Conservation (phyloP, 2,113 vertebrate genomes). For the human region GRCh38 chr20:60779001-60779500, state of each 20-base stretch:
- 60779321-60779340: no score
- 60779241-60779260: no score
- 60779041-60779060: not conserved
- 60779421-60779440: not conserved
- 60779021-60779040: not conserved
- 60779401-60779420: no score
- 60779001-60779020: no score
- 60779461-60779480: not conserved
- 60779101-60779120: accelerated
- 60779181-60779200: not conserved
- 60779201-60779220: accelerated
- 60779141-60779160: no score
- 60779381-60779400: not conserved
- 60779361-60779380: not conserved
- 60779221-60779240: not conserved
- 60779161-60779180: no score
- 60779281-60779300: not conserved
- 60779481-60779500: accelerated
- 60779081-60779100: not conserved
- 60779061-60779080: not conserved
- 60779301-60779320: accelerated
- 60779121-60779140: no score
- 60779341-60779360: not conserved
- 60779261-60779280: not conserved
- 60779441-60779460: not conserved